phyloP scores from a whole-genome alignment of 2,113 vertebrate species.

The Scatophagus argus region DNA sequence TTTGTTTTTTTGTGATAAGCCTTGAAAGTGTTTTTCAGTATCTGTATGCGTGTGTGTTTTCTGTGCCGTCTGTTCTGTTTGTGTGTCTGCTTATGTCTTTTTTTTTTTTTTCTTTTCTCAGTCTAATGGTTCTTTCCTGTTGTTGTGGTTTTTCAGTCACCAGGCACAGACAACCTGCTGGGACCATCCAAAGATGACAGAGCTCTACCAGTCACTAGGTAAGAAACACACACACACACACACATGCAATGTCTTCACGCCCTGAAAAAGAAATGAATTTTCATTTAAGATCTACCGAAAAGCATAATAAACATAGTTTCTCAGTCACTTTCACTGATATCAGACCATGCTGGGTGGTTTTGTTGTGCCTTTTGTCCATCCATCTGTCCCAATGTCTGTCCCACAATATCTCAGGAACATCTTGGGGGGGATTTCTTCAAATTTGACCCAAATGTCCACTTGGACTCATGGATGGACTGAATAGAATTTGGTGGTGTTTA shows the following conservation, averaged over 20 bases:
- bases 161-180: constrained; percentile 95
- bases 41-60: background rate
- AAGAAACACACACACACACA: constrained; percentile 23
- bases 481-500: too few relatives aligned
- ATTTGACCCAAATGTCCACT: too few relatives aligned
- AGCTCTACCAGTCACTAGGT: constrained; percentile 96
- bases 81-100: background rate
- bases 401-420: too few relatives aligned
- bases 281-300: too few relatives aligned
- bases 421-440: too few relatives aligned
- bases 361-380: background rate
- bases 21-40: background rate
- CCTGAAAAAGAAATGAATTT: background rate
- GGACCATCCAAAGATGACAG: constrained; percentile 98
- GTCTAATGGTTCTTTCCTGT: constrained; percentile 28
- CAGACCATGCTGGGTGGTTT: background rate
- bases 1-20: constrained; percentile 9
- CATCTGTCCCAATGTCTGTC: too few relatives aligned
- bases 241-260: background rate
- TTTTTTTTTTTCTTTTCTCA: background rate
- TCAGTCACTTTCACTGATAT: background rate
- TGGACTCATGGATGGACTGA: too few relatives aligned
- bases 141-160: constrained; percentile 85
- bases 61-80: background rate
- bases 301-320: background rate